Evolutionary conservation across 2,113 vertebrate species (phyloP), one percentile per base, ranked within the genome.

Genomic region (Echinops telfairi): DNA sequence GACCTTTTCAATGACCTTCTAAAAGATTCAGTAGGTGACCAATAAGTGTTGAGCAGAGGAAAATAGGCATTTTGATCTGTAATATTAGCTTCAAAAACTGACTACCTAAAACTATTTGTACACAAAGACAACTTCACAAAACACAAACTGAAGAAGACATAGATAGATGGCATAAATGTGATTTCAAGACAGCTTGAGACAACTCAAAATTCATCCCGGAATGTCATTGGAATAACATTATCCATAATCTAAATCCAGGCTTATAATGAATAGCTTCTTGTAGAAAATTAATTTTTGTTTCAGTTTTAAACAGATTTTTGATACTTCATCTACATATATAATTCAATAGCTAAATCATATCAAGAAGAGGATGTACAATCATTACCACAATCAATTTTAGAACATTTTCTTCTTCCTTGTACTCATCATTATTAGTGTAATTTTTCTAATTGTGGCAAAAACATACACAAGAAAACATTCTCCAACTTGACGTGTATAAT

Each of bases 1-100:
- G 75, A 66, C 62, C 80, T 96, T 93, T 93, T 88, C 95, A 96
- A 71, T 89, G 94, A 58, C 94, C 89, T 64, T 66, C 57, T 70
- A 16, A 64, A 68, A 79, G 23, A 71, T 68, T 62, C 89, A 14
- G 78, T 91, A 91, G 81, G 91, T 90, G 75, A 85, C 75, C 75
- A 43, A 57, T 38, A 57, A 95, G 84, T 33, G 92, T 83, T 88
- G 90, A 64, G 57, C 84, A 58, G 62, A 81, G 87, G 68, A 77
- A 92, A 92, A 86, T 31, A 94, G 77, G 62, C 77, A 81, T 91
- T 84, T 84, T 91, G 87, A 53, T 53, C 12, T 53, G 89, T 84
- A 79, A 93, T 95, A 92, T 93, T 91, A 95, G 71, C 92, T 82
- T 94, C 17, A 62, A 62, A 62, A 62, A 62, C 17, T 25, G 23